Base-by-base conservation (phyloP, 1,140 invertebrate genomes). In the Drosophila sproati region DNA sequence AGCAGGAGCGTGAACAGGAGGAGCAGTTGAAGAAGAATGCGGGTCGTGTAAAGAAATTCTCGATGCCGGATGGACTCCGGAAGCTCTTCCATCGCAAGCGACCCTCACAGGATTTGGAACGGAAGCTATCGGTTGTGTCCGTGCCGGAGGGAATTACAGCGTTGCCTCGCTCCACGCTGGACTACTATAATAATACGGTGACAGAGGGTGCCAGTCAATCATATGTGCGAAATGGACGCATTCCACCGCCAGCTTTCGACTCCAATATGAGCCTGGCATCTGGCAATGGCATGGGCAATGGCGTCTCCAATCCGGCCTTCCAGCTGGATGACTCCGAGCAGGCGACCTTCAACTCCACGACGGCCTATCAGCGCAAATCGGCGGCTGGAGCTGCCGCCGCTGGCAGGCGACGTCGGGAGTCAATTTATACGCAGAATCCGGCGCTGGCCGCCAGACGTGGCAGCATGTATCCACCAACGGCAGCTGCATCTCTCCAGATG, bases 171-270 rank as follows among this genome's bases (percentile, higher is more conserved):
- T 78, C 81, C 0, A 66, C 83, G 5, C 7, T 91, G 28, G 91
- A 92, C 28, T 90, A 80, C 62, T 82, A 91, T 63, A 89, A 78
- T 67, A 86, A 91, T 51, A 93, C 93, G 2, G 91, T 94, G 20
- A 93, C 94, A 0, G 88, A 93, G 0, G 94, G 94, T 73, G 94
- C 68, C 34, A 80, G 77, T 39, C 71, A 81, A 43, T 72, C 75
- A 0, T 86, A 89, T 61, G 39, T 91, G 12, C 70, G 77, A 37
- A 92, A 91, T 43, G 91, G 87, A 0, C 85, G 83, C 7, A 77
- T 56, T 29, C 78, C 79, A 12, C 61, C 56, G 3, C 73, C 79
- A 0, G 56, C 81, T 1, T 90, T 80, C 35, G 77, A 74, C 3
- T 88, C 89, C 0, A 82, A 73, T 5, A 77, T 54, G 12, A 91